Evolutionary conservation across 2,888 invertebrate genomes (phyloP).

Genomic region (Tethea ocularis): DNA sequence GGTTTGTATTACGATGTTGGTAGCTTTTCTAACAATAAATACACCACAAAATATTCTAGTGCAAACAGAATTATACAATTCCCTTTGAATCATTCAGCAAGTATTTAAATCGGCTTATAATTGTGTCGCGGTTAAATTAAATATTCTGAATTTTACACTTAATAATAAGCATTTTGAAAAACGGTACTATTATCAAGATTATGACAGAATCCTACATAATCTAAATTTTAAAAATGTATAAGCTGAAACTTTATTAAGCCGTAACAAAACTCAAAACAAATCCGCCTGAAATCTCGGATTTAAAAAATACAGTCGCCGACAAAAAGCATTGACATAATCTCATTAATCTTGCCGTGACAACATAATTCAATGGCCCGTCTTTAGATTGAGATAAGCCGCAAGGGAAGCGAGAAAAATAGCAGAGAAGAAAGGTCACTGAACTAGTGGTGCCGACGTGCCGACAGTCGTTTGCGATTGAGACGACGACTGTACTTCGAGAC

Average conservation of each 20-base stretch:
- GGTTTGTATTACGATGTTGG: background rate
- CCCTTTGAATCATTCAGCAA: slow-evolving; percentile 14
- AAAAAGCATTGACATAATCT: slow-evolving; percentile 50
- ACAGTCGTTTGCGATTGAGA: slow-evolving; percentile 1
- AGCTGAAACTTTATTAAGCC: too few relatives aligned
- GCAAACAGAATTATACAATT: slow-evolving; percentile 17
- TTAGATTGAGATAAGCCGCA: slow-evolving; percentile 25
- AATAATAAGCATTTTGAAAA: too few relatives aligned
- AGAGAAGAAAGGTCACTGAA: slow-evolving; percentile 26
- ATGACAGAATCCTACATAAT: too few relatives aligned
- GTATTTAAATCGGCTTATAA: slow-evolving; percentile 25
- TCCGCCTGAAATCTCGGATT: slow-evolving; percentile 20
- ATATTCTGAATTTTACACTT: background rate
- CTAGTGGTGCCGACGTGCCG: slow-evolving; percentile 27
- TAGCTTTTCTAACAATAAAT: slow-evolving; percentile 9
- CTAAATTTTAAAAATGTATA: too few relatives aligned
- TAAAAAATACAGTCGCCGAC: slow-evolving; percentile 31
- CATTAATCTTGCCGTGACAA: slow-evolving; percentile 65
- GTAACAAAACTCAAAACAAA: slow-evolving; percentile 1
- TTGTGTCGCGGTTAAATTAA: slow-evolving; percentile 12
- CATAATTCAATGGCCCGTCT: slow-evolving; percentile 57
- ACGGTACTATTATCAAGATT: too few relatives aligned
- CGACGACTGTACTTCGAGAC: background rate
- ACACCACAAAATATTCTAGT: slow-evolving; percentile 7
- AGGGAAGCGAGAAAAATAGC: slow-evolving; percentile 27